Evolutionary conservation across 1,140 invertebrate genomes (phyloP).

Genomic region (Bradysia coprophila): DNA sequence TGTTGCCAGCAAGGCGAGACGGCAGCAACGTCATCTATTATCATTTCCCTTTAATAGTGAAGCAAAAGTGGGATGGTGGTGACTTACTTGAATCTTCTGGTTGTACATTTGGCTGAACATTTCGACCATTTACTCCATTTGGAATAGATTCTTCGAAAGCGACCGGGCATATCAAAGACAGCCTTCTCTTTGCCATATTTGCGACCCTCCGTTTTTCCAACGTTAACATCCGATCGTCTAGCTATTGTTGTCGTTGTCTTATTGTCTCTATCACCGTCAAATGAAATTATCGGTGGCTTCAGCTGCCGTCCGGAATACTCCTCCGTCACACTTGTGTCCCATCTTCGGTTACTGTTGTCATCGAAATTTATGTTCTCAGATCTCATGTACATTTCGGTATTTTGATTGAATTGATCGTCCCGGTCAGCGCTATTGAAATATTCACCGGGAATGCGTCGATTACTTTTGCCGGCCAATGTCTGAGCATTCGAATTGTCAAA

Average conservation of each 20-base stretch:
- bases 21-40: neutral
- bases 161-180: constrained; percentile 3
- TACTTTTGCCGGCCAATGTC: neutral
- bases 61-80: too few species aligned
- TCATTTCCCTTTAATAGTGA: too few species aligned
- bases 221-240: neutral
- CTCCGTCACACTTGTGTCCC: too few species aligned
- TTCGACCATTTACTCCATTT: constrained; percentile 27
- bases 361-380: too few species aligned
- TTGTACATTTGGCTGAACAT: constrained; percentile 25
- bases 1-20: neutral
- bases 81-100: constrained; percentile 22
- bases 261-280: neutral
- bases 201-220: neutral
- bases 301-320: too few species aligned
- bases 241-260: neutral
- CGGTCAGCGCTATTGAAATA: neutral
- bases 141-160: constrained; percentile 14
- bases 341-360: too few species aligned
- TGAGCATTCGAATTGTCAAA: neutral
- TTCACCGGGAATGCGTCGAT: neutral
- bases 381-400: too few species aligned
- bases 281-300: neutral
- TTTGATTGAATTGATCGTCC: neutral
- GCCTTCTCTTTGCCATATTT: constrained; percentile 1